These are phyloP conservation scores for Meandrusa payeni DNA, from an alignment of 2,888 invertebrate genomes.

Conservation along the genomic window DNA sequence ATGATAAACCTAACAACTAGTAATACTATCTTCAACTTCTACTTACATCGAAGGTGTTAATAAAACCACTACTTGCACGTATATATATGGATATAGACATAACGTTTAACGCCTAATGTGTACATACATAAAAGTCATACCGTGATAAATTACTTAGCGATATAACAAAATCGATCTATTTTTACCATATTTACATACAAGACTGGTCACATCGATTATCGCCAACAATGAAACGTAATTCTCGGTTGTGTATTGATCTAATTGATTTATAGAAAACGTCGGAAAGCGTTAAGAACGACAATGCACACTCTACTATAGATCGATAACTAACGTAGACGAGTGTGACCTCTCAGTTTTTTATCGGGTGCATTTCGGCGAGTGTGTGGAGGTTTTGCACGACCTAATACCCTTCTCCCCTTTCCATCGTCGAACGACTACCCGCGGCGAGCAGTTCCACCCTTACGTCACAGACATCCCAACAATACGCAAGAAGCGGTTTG, in stretches of 20 bases:
- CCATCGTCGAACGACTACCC: too few relatives aligned
- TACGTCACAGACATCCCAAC: too few relatives aligned
- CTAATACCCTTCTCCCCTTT: too few relatives aligned
- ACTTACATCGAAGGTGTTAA: constrained; percentile 2
- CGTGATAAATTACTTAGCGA: constrained; percentile 8
- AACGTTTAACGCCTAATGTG: constrained; percentile 4
- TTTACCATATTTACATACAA: constrained; percentile 3
- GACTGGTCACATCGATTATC: constrained; percentile 1
- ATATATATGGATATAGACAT: background rate
- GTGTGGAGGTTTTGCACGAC: too few relatives aligned
- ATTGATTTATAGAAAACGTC: constrained; percentile 1
- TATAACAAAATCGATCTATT: constrained; percentile 16
- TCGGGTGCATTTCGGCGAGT: too few relatives aligned
- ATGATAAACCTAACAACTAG: too few relatives aligned
- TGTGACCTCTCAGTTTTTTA: too few relatives aligned
- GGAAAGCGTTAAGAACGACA: background rate
- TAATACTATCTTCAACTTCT: too few relatives aligned
- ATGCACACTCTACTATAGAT: too few relatives aligned
- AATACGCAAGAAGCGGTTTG: too few relatives aligned
- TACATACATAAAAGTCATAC: constrained; percentile 6
- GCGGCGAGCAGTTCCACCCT: too few relatives aligned
- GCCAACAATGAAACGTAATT: constrained; percentile 1
- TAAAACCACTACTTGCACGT: background rate
- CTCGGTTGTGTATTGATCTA: constrained; percentile 5
- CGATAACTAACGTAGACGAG: too few relatives aligned